These are phyloP conservation scores for Gobio gobio DNA, from an alignment of 2,113 vertebrate species.

Conservation along the genomic window DNA sequence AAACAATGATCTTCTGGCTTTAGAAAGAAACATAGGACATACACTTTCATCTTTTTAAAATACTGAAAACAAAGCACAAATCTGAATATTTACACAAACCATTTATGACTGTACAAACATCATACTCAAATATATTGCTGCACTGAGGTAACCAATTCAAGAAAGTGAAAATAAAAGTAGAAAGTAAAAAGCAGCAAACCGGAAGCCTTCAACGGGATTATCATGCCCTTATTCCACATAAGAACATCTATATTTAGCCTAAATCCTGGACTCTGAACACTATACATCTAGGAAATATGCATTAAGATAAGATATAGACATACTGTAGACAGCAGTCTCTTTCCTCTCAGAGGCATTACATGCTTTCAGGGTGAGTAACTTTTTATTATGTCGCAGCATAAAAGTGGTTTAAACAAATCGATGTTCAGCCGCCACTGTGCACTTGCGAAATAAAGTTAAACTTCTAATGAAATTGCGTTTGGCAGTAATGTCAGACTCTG, in stretches of 20 bases:
- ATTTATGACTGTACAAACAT: constrained; percentile 70
- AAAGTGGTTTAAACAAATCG: constrained; percentile 51
- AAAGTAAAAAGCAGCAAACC: constrained; percentile 21
- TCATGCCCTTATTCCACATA: not conserved
- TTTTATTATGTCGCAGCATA: constrained; percentile 36
- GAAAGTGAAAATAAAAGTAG: constrained; percentile 41
- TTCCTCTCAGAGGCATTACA: not conserved
- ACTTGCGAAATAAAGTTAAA: not conserved
- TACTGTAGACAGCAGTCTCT: not conserved
- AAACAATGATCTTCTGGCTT: constrained; percentile 48
- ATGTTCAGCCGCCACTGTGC: not conserved
- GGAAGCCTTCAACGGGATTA: constrained; percentile 4
- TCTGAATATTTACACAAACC: constrained; percentile 71
- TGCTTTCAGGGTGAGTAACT: constrained; percentile 35
- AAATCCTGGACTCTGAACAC: constrained; percentile 6
- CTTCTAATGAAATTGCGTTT: constrained; percentile 33
- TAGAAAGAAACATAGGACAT: constrained; percentile 48
- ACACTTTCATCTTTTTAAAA: constrained; percentile 53
- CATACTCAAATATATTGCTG: constrained; percentile 62
- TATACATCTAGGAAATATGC: not conserved
- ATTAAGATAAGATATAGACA: not conserved
- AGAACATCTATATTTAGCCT: not conserved
- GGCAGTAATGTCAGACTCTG: not conserved
- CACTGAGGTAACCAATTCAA: constrained; percentile 77
- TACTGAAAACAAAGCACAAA: constrained; percentile 43